Conservation (phyloP, 2,113 vertebrate genomes). For the Hydrolagus affinis region DNA sequence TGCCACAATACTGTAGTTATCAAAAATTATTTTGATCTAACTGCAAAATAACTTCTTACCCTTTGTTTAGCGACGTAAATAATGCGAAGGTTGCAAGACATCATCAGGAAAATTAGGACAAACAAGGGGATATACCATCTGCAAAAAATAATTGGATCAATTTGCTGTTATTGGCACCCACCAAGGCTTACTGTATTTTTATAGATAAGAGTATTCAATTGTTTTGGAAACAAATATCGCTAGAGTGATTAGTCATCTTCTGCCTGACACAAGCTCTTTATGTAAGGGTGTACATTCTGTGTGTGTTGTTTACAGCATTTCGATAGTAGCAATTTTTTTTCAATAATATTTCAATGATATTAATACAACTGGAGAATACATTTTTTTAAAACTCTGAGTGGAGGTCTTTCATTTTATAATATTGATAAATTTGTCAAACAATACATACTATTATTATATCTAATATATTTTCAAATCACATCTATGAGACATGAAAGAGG, state of each 20-base stretch:
- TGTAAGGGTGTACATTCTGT: not conserved
- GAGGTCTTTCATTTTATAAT: not conserved
- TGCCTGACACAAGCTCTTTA: not conserved
- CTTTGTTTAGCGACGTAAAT: slow-evolving; percentile 67
- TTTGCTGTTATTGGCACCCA: not conserved
- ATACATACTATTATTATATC: too few species aligned
- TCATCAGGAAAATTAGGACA: slow-evolving; percentile 70
- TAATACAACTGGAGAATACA: too few species aligned
- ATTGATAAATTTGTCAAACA: not conserved
- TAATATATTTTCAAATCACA: not conserved
- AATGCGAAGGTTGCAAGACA: slow-evolving; percentile 64
- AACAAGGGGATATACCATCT: slow-evolving; percentile 67
- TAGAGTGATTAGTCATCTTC: not conserved
- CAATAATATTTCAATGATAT: too few species aligned
- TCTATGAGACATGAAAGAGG: not conserved
- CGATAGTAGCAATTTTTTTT: too few species aligned
- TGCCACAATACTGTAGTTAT: not conserved
- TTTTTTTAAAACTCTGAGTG: too few species aligned
- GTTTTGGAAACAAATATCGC: not conserved
- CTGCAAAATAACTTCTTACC: slow-evolving; percentile 46
- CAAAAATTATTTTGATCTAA: not conserved
- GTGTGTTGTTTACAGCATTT: too few species aligned
- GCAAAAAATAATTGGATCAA: slow-evolving; percentile 38
- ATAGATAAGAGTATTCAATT: not conserved
- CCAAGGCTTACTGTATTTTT: not conserved